phyloP scores from a whole-genome alignment of 2,797 vertebrate species.

The Anguilla pacifica region DNA sequence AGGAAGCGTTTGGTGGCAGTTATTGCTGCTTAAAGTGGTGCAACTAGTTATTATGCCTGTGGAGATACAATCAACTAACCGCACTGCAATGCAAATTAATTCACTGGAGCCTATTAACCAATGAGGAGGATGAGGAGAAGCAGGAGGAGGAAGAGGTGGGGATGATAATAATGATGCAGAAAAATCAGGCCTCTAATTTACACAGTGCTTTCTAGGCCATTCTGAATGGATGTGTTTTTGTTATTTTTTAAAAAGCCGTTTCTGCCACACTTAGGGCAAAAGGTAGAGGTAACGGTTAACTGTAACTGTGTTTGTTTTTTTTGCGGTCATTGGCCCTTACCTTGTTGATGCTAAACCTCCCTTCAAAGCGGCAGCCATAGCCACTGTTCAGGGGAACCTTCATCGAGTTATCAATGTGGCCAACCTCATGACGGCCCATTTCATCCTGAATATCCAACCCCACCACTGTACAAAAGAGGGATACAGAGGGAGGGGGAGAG shows the following conservation, averaged over 20 bases:
- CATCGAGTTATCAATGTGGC: constrained; percentile 98
- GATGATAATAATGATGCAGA: too few relatives aligned
- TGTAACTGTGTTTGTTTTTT: not conserved
- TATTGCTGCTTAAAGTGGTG: too few relatives aligned
- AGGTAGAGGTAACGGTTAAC: not conserved
- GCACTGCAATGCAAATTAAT: too few relatives aligned
- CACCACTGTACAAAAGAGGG: constrained; percentile 77
- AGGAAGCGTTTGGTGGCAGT: too few relatives aligned
- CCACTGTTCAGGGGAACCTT: constrained; percentile 89
- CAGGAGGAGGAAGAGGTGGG: not conserved
- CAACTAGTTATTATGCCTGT: too few relatives aligned
- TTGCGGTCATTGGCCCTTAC: constrained; percentile 61
- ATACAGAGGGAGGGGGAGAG: not conserved
- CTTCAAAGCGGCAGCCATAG: constrained; percentile 93
- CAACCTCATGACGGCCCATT: constrained; percentile 98
- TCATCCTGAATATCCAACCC: constrained; percentile 99
- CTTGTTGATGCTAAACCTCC: constrained; percentile 98
- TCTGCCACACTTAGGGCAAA: not conserved
- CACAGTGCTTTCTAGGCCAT: not conserved
- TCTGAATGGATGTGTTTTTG: not conserved
- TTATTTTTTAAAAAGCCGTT: not conserved
- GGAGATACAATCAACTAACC: too few relatives aligned
- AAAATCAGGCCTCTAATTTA: not conserved
- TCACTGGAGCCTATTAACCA: not conserved
- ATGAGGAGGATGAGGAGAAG: not conserved